Conservation (phyloP, 2,113 vertebrate genomes). For the Zootoca vivipara region DNA sequence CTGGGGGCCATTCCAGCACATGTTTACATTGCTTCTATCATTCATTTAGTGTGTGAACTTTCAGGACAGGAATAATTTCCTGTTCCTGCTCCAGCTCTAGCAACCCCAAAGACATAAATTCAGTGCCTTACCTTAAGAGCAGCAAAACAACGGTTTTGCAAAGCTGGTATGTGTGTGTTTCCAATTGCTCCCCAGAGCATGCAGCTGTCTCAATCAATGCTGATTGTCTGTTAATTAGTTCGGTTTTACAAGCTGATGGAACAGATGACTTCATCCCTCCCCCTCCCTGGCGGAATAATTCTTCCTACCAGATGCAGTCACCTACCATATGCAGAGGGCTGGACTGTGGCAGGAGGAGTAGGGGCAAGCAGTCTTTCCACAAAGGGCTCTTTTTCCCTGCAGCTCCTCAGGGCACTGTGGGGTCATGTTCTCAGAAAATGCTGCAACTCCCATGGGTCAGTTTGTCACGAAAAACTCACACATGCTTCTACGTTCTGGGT, state of each 20-base stretch:
- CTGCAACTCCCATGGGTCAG: background rate
- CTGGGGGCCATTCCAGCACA: background rate
- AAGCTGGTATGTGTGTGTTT: conserved; percentile 50
- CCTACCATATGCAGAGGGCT: conserved; percentile 42
- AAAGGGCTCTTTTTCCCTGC: background rate
- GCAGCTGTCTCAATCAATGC: conserved; percentile 79
- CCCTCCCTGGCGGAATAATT: conserved; percentile 56
- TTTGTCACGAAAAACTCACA: conserved; percentile 5
- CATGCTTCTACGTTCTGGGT: background rate
- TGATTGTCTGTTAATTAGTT: conserved; percentile 83
- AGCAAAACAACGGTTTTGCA: conserved; percentile 54
- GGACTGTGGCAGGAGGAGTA: conserved; percentile 15
- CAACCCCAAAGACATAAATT: conserved; percentile 52
- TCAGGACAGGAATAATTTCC: background rate
- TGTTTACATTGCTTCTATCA: background rate
- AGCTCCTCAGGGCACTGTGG: background rate
- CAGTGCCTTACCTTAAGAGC: conserved; percentile 54
- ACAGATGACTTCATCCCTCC: conserved; percentile 82
- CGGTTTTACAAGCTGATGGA: conserved; percentile 83
- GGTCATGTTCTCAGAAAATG: conserved; percentile 26
- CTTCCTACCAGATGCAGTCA: conserved; percentile 68
- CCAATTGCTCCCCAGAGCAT: conserved; percentile 59
- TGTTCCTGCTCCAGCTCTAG: background rate
- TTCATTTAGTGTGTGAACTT: background rate
- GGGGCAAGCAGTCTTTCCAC: background rate